These are phyloP conservation scores for Dryococelus australis DNA, from an alignment of 2,888 invertebrate genomes.

Conservation along the genomic window DNA sequence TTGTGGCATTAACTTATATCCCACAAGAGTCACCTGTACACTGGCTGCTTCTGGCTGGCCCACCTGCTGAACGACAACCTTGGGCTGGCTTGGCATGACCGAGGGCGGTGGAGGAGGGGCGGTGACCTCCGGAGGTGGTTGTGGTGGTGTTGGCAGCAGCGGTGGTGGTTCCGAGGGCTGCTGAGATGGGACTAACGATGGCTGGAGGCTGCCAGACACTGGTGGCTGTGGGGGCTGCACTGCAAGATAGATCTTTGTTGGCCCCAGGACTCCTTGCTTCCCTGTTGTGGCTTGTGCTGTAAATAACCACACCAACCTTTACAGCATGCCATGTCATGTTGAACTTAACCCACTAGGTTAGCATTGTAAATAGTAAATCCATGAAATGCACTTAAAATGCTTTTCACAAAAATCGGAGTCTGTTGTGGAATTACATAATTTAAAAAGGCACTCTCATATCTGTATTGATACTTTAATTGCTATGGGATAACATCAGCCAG, in stretches of 20 bases:
- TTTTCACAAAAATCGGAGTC: too few relatives aligned
- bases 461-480: too few relatives aligned
- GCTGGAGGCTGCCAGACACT: conserved; percentile 36
- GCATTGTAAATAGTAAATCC: too few relatives aligned
- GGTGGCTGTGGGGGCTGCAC: conserved; percentile 73
- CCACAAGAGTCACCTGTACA: conserved; percentile 20
- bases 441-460: too few relatives aligned
- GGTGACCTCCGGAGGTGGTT: background rate
- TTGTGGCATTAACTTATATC: too few relatives aligned
- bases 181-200: conserved; percentile 49
- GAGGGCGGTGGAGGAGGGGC: conserved; percentile 31
- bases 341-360: too few relatives aligned
- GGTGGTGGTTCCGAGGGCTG: conserved; percentile 48
- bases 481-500: too few relatives aligned
- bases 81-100: conserved; percentile 49
- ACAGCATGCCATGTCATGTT: too few relatives aligned
- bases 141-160: conserved; percentile 30
- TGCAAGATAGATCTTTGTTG: conserved; percentile 85
- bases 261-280: conserved; percentile 84
- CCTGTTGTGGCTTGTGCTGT: conserved; percentile 86
- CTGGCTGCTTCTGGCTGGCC: conserved; percentile 48
- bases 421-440: too few relatives aligned
- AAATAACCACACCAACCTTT: conserved; percentile 38
- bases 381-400: too few relatives aligned
- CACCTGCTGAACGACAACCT: conserved; percentile 57